Evolutionary conservation across 2,888 invertebrate genomes (phyloP), one percentile per base, ranked within the genome.

Genomic region (Gerosis bhagava): DNA sequence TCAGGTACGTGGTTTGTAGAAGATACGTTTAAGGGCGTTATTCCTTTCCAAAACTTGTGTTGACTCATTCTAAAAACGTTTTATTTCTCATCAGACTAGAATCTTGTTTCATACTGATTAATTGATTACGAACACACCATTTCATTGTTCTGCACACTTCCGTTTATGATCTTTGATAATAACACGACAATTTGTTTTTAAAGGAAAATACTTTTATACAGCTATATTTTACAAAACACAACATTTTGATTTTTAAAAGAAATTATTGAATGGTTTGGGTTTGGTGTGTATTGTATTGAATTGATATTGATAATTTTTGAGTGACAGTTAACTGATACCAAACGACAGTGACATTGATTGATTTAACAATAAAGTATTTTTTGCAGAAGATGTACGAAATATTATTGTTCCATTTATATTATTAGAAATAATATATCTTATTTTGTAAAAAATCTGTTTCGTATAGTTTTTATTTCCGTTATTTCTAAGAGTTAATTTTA

Each of bases 21-120:
- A 31, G 69, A 60, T 54, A 83, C 66, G 42, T 66, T 73, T 57
- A 87, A 63, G 48, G 74, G 73, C 52, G 73, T 75, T 54, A 87
- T 65, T 62, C 88, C 88, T 69, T 65, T 77, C 88, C 88, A 88
- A 67, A 88, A 88, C 56, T 81, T 83, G 63, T 88, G 87, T 55
- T 77, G 83, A 84, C 74, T 87, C 88, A 88, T 88, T 74, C 83
- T 78, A 49, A 51, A 48, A 60, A 62, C 53, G 67, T 55, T 71
- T 63, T 62, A 67, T 71, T 67, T 68, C 55, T 51, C 54, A 56
- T 45, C 31, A 25, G 19, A 10, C 37, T 45, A 37, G 19, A 32
- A 32, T 19, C 15, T 24, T 31, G 37, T 25, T 29, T 32, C 32
- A 32, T 46, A 25, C 11, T 26, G 39, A 32, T 34, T 39, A 45